Evolutionary conservation across 2,797 vertebrate genomes (phyloP).

Genomic region (Chanos chanos): DNA sequence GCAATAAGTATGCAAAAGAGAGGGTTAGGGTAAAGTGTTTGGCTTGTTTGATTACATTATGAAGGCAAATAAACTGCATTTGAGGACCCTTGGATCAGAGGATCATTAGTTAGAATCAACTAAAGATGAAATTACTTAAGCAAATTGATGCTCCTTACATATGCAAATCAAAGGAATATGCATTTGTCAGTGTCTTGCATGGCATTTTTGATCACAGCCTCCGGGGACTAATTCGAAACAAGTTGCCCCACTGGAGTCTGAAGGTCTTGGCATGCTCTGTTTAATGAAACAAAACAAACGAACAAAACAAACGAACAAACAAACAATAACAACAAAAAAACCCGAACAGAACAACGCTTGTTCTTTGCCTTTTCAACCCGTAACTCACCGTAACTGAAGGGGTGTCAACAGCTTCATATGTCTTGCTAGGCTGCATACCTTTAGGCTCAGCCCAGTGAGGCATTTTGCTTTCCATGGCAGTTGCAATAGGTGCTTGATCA

Average conservation of each 20-base stretch:
- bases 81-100: background rate
- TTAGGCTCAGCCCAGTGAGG: too few species aligned
- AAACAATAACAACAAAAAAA: too few species aligned
- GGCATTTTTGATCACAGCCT: conserved; percentile 1
- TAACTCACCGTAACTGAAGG: too few species aligned
- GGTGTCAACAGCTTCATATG: too few species aligned
- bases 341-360: too few species aligned
- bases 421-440: too few species aligned
- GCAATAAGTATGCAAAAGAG: background rate
- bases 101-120: conserved; percentile 7
- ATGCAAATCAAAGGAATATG: background rate
- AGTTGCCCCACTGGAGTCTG: background rate
- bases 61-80: conserved; percentile 1
- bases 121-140: conserved; percentile 1
- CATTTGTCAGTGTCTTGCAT: too few species aligned
- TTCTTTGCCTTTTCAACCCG: too few species aligned
- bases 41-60: conserved; percentile 22
- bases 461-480: too few species aligned
- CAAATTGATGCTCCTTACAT: background rate
- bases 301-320: background rate
- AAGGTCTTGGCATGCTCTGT: background rate
- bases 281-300: background rate
- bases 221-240: background rate
- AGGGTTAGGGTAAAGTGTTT: background rate
- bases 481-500: too few species aligned